Conservation (phyloP, 2,113 vertebrate species). For the Gulo gulo region DNA sequence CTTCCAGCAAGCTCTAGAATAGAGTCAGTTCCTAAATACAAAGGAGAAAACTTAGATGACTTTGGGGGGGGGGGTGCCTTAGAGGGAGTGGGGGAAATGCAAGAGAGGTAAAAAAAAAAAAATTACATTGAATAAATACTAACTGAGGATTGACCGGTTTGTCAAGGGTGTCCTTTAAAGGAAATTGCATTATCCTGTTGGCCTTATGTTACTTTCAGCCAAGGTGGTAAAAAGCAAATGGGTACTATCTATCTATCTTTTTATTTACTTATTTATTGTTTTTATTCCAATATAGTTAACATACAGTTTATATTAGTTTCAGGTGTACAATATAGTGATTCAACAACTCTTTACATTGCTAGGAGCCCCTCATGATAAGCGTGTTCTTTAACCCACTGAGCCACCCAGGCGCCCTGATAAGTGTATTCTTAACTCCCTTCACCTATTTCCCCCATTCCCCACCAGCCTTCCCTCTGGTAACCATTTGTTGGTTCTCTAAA, state of each 20-base stretch:
- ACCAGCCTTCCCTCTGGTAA: background rate
- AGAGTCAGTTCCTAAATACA: background rate
- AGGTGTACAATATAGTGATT: background rate
- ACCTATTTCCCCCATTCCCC: background rate
- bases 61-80: background rate
- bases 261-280: background rate
- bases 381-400: background rate
- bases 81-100: background rate
- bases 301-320: background rate
- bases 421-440: background rate
- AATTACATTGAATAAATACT: background rate
- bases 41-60: background rate
- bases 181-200: background rate
- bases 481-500: background rate
- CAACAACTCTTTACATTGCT: background rate
- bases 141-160: background rate
- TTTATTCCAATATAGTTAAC: background rate
- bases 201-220: background rate
- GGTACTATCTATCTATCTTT: background rate
- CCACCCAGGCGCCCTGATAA: background rate
- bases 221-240: background rate
- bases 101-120: background rate
- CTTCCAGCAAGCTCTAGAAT: background rate
- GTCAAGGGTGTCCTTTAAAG: background rate
- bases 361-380: background rate